Base-by-base conservation (phyloP, 2,888 invertebrate genomes). In the Pecten maximus region DNA sequence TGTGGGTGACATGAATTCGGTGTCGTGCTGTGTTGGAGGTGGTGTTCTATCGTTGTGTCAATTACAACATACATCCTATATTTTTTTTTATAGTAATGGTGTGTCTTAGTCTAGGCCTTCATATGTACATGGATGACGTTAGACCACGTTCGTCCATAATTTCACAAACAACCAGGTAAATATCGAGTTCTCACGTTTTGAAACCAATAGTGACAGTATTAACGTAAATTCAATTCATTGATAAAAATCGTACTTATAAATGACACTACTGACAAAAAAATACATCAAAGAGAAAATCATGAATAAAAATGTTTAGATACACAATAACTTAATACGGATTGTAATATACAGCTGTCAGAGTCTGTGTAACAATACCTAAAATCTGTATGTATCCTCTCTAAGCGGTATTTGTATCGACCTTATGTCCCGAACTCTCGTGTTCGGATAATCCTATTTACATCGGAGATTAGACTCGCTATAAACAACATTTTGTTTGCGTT, bases 401-500 rank as follows among this genome's bases (percentile, higher is more conserved):
- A 44, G 12, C 44, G 4, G 12, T 12, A 44, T 12, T 44, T 44
- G 44, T 12, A 44, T 44, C 12, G 12, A 44, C 44, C 44, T 12
- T 4, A 23, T 54, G 50, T 19, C 4, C 50, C 23, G 12, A 54
- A 54, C 50, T 23, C 6, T 23, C 16, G 60, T 54, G 54, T 1
- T 19, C 23, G 19, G 74, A 28, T 74, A 74, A 28, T 10, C 74
- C 74, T 74, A 74, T 35, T 35, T 74, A 35, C 12, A 28, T 35
- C 50, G 50, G 28, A 35, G 35, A 74, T 74, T 19, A 23, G 54
- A 54, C n/a, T 54, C 35, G 35, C 35, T 28, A 8, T 10, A 74
- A 74, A 74, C 74, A 74, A 74, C 74, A 74, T 28, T n/a, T n/a
- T 74, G 74, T 74, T 74, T 74, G 74, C 28, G 74, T 35, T 74